Percentiles rank a stretch among this genome's conserved stretches.
phyloP scores from a whole-genome alignment of 1,140 invertebrate species.

The Solen grandis region DNA sequence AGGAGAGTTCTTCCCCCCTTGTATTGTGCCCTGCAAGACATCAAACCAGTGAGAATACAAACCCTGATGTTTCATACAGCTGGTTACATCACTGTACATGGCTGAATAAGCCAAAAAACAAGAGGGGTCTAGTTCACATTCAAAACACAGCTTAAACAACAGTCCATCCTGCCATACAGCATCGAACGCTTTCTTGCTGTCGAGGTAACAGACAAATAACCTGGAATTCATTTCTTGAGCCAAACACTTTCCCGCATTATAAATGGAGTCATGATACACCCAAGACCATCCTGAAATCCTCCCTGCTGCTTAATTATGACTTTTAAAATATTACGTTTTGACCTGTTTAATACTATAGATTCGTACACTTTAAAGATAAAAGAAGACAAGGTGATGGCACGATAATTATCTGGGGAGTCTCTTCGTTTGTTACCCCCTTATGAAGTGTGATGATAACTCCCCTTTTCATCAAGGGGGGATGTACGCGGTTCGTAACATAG shows the following conservation, averaged over 20 bases:
- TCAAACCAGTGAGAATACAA: not conserved
- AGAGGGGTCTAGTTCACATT: not conserved
- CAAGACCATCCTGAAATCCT: slow-evolving; percentile 3
- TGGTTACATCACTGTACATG: slow-evolving; percentile 1
- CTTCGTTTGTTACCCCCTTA: not conserved
- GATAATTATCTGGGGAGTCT: not conserved
- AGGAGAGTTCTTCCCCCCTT: slow-evolving; percentile 2
- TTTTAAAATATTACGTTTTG: too few relatives aligned
- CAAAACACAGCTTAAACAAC: slow-evolving; percentile 15
- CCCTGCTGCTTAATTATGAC: not conserved
- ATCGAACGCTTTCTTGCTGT: not conserved
- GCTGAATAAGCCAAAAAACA: not conserved
- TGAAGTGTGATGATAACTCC: not conserved
- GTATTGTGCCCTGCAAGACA: slow-evolving; percentile 1
- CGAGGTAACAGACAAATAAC: slow-evolving; percentile 14
- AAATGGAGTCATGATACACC: slow-evolving; percentile 25
- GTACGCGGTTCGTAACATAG: too few relatives aligned
- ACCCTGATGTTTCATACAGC: not conserved
- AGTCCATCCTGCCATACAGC: slow-evolving; percentile 23
- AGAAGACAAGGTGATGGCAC: not conserved
- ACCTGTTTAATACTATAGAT: not conserved
- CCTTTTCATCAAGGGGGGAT: not conserved
- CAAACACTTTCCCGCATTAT: slow-evolving; percentile 1
- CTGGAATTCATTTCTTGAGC: not conserved
- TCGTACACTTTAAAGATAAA: not conserved